These are phyloP conservation scores for Micoletzkya japonica DNA, from an alignment of 2,888 invertebrate species.

Conservation along the genomic window DNA sequence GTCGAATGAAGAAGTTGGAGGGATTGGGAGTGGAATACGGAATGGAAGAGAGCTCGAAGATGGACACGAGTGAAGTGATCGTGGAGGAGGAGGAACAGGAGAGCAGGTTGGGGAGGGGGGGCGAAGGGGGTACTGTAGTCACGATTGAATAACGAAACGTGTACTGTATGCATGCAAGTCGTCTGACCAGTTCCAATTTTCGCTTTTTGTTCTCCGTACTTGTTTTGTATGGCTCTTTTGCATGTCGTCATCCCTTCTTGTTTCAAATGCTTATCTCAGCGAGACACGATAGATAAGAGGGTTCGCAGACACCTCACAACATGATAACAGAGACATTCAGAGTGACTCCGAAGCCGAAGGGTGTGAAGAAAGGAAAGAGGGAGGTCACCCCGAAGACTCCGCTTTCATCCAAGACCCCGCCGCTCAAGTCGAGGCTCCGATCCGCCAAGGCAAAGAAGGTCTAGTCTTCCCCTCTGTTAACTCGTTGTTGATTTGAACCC, in stretches of 20 bases:
- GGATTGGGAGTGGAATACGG: constrained; percentile 45
- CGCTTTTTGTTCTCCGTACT: too few relatives aligned
- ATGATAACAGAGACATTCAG: neutral
- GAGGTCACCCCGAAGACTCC: constrained; percentile 19
- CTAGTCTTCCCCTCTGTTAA: too few relatives aligned
- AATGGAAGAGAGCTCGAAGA: constrained; percentile 23
- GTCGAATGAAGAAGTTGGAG: constrained; percentile 34
- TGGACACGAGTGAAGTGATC: constrained; percentile 16
- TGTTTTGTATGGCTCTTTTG: too few relatives aligned
- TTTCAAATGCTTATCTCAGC: too few relatives aligned
- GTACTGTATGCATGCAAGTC: too few relatives aligned
- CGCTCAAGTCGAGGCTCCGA: constrained; percentile 22
- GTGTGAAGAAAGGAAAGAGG: constrained; percentile 1
- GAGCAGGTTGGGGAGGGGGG: neutral
- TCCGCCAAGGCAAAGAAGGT: constrained; percentile 13
- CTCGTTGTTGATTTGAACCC: too few relatives aligned
- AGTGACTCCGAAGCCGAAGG: neutral
- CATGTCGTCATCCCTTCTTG: too few relatives aligned
- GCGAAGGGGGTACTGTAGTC: neutral
- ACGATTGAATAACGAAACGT: neutral
- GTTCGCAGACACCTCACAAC: too few relatives aligned
- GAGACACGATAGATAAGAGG: too few relatives aligned
- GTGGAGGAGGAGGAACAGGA: constrained; percentile 14
- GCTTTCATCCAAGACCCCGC: constrained; percentile 25
- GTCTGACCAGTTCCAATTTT: too few relatives aligned